A percentile compares a stretch with the other conserved stretches of the same genome.
Conservation (phyloP, 1,140 invertebrate species). For the Rhyzopertha dominica region DNA sequence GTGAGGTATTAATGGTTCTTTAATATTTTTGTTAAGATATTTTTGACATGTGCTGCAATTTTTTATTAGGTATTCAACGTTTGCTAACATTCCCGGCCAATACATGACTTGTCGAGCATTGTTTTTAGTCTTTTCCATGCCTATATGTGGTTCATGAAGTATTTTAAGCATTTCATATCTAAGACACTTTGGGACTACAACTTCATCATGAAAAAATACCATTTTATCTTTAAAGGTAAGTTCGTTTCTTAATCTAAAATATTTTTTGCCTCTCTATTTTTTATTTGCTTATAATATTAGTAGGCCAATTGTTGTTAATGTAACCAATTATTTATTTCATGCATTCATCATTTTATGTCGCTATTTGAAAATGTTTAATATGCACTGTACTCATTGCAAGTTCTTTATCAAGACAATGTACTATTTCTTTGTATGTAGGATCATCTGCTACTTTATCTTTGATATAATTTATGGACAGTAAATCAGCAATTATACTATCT, state of each 20-base stretch:
- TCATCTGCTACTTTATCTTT: constrained; percentile 3
- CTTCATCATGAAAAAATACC: constrained; percentile 12
- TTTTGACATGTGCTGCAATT: constrained; percentile 40
- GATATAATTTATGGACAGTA: constrained; percentile 4
- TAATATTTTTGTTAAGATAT: constrained; percentile 29
- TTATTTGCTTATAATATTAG: constrained; percentile 10
- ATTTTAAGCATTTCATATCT: constrained; percentile 14
- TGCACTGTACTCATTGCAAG: background rate
- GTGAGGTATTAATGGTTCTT: constrained; percentile 39
- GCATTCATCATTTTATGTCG: constrained; percentile 1
- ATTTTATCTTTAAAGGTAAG: constrained; percentile 1
- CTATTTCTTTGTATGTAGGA: constrained; percentile 6
- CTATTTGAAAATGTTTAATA: constrained; percentile 1
- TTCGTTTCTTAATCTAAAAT: constrained; percentile 12
- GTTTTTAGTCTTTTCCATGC: constrained; percentile 20
- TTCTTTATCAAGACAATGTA: constrained; percentile 9
- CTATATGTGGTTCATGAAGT: constrained; percentile 21
- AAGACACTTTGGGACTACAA: constrained; percentile 10
- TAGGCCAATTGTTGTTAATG: constrained; percentile 12
- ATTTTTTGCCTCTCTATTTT: constrained; percentile 5
- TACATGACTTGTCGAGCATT: constrained; percentile 20
- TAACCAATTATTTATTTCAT: constrained; percentile 3
- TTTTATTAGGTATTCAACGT: constrained; percentile 43
- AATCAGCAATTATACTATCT: constrained; percentile 5
- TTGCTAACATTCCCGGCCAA: constrained; percentile 44